These are phyloP conservation scores for Drosophila pectinifera DNA, from an alignment of 1,140 invertebrate species.

Conservation along the genomic window DNA sequence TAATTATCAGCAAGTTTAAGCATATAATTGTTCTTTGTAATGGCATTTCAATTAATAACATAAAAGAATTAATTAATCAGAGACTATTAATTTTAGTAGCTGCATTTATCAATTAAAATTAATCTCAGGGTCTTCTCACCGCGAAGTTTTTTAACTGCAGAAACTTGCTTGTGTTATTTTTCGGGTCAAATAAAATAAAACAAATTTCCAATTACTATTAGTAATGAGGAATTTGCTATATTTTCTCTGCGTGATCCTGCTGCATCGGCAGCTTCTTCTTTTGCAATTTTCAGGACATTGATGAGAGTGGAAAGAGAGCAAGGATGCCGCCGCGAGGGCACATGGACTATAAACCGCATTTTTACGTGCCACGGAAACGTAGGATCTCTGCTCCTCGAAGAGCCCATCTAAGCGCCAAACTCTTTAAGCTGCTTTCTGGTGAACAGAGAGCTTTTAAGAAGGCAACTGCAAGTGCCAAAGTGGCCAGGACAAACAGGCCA, in stretches of 20 bases:
- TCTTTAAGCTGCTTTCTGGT: constrained; percentile 33
- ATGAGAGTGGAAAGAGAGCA: constrained; percentile 35
- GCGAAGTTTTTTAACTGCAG: background rate
- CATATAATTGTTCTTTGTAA: too few relatives aligned
- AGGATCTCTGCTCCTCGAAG: constrained; percentile 22
- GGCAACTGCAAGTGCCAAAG: too few relatives aligned
- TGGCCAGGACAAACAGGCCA: constrained; percentile 51
- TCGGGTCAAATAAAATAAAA: too few relatives aligned
- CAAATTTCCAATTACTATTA: too few relatives aligned
- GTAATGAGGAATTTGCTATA: background rate
- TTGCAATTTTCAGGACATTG: constrained; percentile 30
- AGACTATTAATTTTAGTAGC: too few relatives aligned
- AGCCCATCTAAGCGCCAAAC: constrained; percentile 46
- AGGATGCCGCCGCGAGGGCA: constrained; percentile 46
- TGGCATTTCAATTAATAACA: too few relatives aligned
- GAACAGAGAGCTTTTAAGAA: constrained; percentile 8
- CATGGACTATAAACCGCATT: constrained; percentile 70
- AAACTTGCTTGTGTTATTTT: too few relatives aligned
- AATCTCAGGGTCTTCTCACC: too few relatives aligned
- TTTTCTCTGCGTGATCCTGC: constrained; percentile 1
- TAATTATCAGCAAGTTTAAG: too few relatives aligned
- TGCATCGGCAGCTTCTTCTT: constrained; percentile 13
- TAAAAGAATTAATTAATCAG: too few relatives aligned
- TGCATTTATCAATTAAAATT: too few relatives aligned
- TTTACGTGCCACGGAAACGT: constrained; percentile 51